Evolutionary conservation across 2,888 invertebrate genomes (phyloP), one percentile per base, ranked within the genome.

Genomic region (Acronicta alni): DNA sequence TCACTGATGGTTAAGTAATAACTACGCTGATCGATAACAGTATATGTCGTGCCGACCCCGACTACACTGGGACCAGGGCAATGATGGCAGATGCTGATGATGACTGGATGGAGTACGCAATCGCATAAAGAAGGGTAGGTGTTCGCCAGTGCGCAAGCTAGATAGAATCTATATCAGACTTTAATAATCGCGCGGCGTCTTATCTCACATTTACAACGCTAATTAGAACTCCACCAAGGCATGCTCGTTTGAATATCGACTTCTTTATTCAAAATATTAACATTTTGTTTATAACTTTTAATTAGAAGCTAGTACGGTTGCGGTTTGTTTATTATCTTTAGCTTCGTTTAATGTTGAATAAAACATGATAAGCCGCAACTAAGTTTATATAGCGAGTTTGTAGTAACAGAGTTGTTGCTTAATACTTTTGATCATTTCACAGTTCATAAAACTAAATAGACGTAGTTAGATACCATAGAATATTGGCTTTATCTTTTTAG

Each of bases 231-330:
- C 15, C 38, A 32, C 37, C 15, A 26, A 32, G 15, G 18, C 23
- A 35, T 37, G 17, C n/a, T 20, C 32, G 47, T 43, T 55, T 35
- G n/a, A 20, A 38, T 49, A 37, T 35, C 18, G 54, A 38, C 54
- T 49, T 48, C 17, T 44, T 68, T 56, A 68, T 60, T 56, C 53
- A 47, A 41, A 70, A 55, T 57, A 67, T 62, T 48, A 44, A 67
- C 45, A 63, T 67, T 72, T 67, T 44, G 56, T 58, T 69, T 46
- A 41, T 23, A 70, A 72, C 63, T 70, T 72, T 72, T 70, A 70
- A 70, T 70, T 72, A 70, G 63, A 53, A 72, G 10, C 45, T 38
- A 57, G 52, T 45, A 18, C 14, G 16, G 35, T 15, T 38, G 54
- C 9, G 26, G 53, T 46, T 54, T 47, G 38, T 54, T 53, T 53